Evolutionary conservation across 2,797 vertebrate genomes (phyloP).

Genomic region (Sebastes minor): DNA sequence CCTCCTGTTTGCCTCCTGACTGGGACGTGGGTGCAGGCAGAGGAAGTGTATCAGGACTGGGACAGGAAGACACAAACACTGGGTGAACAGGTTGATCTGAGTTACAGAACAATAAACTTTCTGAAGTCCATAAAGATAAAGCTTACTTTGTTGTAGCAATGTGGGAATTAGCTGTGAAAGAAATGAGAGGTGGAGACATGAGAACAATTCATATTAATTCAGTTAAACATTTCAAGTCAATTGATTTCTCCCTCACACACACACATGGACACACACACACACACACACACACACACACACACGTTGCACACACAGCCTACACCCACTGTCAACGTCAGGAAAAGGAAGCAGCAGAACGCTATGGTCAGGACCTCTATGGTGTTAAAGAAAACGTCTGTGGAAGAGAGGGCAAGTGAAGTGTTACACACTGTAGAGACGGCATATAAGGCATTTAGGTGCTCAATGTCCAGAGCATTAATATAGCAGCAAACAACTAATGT

Average conservation of each 20-base stretch:
- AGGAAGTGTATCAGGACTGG: conserved; percentile 23
- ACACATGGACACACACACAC: not conserved
- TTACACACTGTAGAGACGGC: not conserved
- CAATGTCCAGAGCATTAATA: not conserved
- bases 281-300: conserved; percentile 53
- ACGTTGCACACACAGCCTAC: conserved; percentile 48
- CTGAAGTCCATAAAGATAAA: not conserved
- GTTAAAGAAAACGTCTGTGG: conserved; percentile 37
- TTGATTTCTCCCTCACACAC: not conserved
- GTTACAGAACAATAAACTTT: not conserved
- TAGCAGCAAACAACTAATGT: not conserved
- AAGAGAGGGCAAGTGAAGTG: not conserved
- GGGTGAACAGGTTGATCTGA: not conserved
- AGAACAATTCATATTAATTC: not conserved
- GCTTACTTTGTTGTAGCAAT: conserved; percentile 51
- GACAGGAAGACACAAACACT: not conserved
- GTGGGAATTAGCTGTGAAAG: conserved; percentile 14
- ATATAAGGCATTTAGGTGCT: not conserved
- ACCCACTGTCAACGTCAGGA: conserved; percentile 55
- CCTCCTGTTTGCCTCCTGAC: not conserved
- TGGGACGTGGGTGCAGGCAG: not conserved
- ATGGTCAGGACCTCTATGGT: conserved; percentile 62
- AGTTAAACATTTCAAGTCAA: not conserved
- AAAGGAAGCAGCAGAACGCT: conserved; percentile 72
- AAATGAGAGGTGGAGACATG: not conserved